Conservation (phyloP, 2,888 invertebrate genomes). For the Petrolisthes cinctipes region DNA sequence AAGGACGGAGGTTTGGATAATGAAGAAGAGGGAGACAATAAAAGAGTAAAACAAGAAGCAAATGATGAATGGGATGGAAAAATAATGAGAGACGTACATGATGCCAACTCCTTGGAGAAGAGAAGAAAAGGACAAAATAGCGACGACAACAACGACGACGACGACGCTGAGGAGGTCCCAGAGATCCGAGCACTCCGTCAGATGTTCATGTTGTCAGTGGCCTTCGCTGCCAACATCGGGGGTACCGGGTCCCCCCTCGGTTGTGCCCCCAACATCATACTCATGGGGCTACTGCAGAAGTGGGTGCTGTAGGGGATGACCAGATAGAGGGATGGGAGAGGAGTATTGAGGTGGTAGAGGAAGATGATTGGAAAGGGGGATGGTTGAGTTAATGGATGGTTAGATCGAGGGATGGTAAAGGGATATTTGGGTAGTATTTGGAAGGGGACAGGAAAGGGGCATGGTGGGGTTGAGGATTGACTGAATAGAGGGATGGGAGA, state of each 20-base stretch:
- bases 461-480: not conserved
- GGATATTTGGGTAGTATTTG: not conserved
- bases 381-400: not conserved
- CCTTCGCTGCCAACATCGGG: conserved; percentile 70
- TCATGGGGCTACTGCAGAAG: conserved; percentile 60
- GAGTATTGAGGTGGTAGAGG: not conserved
- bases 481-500: not conserved
- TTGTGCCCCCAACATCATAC: conserved; percentile 70
- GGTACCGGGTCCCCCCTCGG: conserved; percentile 70
- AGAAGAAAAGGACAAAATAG: not conserved
- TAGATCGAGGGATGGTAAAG: not conserved
- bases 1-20: not conserved
- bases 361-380: not conserved
- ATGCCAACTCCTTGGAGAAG: not conserved
- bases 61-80: not conserved
- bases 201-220: conserved; percentile 64
- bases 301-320: not conserved
- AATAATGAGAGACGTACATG: not conserved
- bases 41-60: not conserved
- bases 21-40: not conserved
- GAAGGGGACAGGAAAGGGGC: not conserved
- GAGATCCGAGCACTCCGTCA: conserved; percentile 39
- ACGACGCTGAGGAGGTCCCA: not conserved
- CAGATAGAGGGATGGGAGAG: not conserved
- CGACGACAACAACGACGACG: not conserved